phyloP scores from a whole-genome alignment of 2,797 vertebrate genomes.

The Champsocephalus esox region DNA sequence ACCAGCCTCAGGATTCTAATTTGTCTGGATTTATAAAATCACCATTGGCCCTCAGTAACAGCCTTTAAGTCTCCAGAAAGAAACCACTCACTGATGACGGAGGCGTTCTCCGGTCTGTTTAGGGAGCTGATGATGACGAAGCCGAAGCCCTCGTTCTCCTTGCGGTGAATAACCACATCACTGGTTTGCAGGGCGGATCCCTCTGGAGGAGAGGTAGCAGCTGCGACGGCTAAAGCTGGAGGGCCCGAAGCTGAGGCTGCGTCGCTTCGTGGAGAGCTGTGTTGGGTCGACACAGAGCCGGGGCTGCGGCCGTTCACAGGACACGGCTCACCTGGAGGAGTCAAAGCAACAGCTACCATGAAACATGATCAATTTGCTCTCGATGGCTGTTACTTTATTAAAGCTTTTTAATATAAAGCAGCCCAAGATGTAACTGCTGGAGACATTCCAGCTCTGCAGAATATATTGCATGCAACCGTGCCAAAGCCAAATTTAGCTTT shows the following conservation, averaged over 20 bases:
- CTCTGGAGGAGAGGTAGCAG: slow-evolving; percentile 85
- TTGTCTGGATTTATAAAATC: slow-evolving; percentile 20
- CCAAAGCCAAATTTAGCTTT: slow-evolving; percentile 31
- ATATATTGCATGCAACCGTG: slow-evolving; percentile 17
- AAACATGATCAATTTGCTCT: slow-evolving; percentile 4
- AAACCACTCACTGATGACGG: slow-evolving; percentile 92
- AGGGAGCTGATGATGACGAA: slow-evolving; percentile 99
- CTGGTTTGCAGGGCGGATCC: slow-evolving; percentile 90
- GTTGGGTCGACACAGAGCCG: slow-evolving; percentile 94
- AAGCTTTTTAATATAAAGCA: slow-evolving; percentile 16
- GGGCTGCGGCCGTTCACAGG: slow-evolving; percentile 96
- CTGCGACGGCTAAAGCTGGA: slow-evolving; percentile 79
- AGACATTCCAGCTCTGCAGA: slow-evolving; percentile 15
- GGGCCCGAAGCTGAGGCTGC: slow-evolving; percentile 86
- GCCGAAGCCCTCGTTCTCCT: slow-evolving; percentile 98
- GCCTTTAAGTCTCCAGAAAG: slow-evolving; percentile 13
- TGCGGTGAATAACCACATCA: slow-evolving; percentile 96
- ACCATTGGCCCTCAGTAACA: slow-evolving; percentile 5
- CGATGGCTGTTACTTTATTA: background rate
- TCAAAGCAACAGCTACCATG: background rate
- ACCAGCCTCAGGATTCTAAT: background rate
- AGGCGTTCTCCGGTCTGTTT: slow-evolving; percentile 94
- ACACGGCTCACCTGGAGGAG: slow-evolving; percentile 90
- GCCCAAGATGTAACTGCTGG: background rate
- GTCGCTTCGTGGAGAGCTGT: slow-evolving; percentile 96